These are phyloP conservation scores for Drosophila equinoxialis DNA, from an alignment of 1,140 invertebrate species.

Conservation along the genomic window DNA sequence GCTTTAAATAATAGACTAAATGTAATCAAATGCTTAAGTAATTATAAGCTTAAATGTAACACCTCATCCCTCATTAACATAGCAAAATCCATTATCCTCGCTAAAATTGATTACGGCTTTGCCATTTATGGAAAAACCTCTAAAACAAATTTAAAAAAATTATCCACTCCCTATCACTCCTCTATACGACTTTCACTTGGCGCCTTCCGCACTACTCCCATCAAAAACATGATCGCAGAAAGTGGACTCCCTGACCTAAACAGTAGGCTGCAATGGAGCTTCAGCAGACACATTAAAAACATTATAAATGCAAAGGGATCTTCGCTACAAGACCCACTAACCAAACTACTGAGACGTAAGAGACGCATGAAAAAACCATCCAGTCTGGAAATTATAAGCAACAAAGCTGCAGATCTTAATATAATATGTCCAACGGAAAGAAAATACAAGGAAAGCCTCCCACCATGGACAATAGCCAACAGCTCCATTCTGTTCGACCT, in stretches of 20 bases:
- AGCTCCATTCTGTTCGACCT: conserved; percentile 3
- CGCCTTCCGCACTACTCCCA: no score
- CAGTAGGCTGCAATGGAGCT: no score
- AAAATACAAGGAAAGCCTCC: not conserved
- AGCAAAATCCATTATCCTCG: not conserved
- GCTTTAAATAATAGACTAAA: conserved; percentile 4
- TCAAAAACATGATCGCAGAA: no score
- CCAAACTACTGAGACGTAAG: not conserved
- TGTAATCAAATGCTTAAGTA: not conserved
- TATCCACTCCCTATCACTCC: conserved; percentile 1
- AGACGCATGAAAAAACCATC: not conserved
- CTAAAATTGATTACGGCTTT: no score
- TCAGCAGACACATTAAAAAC: not conserved
- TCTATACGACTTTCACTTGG: conserved; percentile 1
- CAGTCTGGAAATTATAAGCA: no score
- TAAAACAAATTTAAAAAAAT: conserved; percentile 2
- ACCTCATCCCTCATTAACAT: not conserved
- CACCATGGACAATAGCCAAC: conserved; percentile 4
- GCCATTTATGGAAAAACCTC: not conserved
- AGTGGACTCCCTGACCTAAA: no score
- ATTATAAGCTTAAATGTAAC: no score
- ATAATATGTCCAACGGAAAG: conserved; percentile 3
- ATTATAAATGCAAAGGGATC: not conserved
- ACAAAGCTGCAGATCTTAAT: no score
- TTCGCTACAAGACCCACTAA: not conserved